Base-by-base conservation (phyloP, 2,797 vertebrate genomes). In the Xiphorhynchus erythropygius region DNA sequence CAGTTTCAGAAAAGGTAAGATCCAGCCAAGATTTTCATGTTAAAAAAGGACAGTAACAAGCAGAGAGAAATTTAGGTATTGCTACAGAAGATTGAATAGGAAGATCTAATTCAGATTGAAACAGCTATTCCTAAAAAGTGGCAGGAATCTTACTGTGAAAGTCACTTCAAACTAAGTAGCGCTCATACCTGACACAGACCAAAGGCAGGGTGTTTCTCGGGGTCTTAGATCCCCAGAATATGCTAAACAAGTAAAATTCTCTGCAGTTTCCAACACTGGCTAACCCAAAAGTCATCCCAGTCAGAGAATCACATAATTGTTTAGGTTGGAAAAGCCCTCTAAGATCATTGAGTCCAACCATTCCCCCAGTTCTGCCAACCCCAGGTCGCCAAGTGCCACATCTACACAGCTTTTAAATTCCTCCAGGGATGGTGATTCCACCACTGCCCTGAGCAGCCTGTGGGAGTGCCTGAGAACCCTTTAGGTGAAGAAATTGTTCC, bases 81-180 rank as follows among this genome's bases (percentile, higher is more conserved):
- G 50, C 49, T 78, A 37, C 42, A 78, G 69, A 85, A 81, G 35
- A 90, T 1, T 52, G 73, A 88, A 79, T 18, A 92, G n/a, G 7
- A 83, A 86, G 49, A 87, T 62, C 35, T 74, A 89, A 87, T 83
- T 94, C 84, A 77, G 70, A 49, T 5, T 60, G 80, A 90, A 93
- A 94, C 3, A 83, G 80, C n/a, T 70, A 33, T 91, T 90, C 80
- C 83, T 91, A 84, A 94, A 86, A 96, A 79, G 74, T 47, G 25
- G 63, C 35, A 84, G 63, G 37, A 87, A 39, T 60, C 74, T 75
- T 64, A 4, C 4, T 5, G 64, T 46, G 46, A 35, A 86, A 89
- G 55, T 90, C 74, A 39, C 35, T 84, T 86, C 67, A 74, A 82
- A 60, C 32, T n/a, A 79, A 52, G 44, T 9, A 2, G 11, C 32